A percentile compares a stretch with the other conserved stretches of the same genome.
Evolutionary conservation across 2,113 vertebrate genomes (phyloP).

Genomic region (Stigmatopora nigra): DNA sequence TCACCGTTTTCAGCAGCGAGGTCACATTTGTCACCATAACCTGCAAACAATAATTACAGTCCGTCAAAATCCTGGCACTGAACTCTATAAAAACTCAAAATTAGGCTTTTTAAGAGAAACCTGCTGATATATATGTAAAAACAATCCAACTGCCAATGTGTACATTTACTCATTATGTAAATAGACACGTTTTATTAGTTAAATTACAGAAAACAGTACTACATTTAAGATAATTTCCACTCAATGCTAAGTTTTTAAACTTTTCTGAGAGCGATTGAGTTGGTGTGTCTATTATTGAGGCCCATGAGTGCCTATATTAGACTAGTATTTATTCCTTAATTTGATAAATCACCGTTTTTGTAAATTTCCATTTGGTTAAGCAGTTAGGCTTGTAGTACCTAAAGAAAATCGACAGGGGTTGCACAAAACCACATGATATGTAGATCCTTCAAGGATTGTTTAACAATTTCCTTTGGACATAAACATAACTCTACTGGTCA

Average conservation of each 20-base stretch:
- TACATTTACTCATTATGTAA: not conserved
- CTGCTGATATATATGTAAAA: too few relatives aligned
- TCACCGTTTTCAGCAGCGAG: constrained; percentile 94
- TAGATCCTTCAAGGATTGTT: not conserved
- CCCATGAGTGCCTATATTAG: not conserved
- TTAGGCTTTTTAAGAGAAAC: too few relatives aligned
- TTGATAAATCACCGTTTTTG: not conserved
- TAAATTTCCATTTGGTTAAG: not conserved
- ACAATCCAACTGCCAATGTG: not conserved
- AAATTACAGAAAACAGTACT: too few relatives aligned
- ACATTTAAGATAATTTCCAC: not conserved
- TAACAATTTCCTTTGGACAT: not conserved
- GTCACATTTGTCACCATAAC: constrained; percentile 99
- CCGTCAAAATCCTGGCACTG: not conserved
- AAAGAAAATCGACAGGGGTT: constrained; percentile 18
- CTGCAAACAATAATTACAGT: constrained; percentile 49
- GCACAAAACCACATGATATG: constrained; percentile 3
- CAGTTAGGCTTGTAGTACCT: not conserved
- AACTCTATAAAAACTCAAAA: not conserved
- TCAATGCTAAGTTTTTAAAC: not conserved
- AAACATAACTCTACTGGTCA: not conserved
- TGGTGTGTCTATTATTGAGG: not conserved
- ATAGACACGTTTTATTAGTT: not conserved
- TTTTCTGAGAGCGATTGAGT: not conserved
- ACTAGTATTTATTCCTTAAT: not conserved